Evolutionary conservation across 2,888 invertebrate species (phyloP).

Genomic region (Ochropleura leucogaster): DNA sequence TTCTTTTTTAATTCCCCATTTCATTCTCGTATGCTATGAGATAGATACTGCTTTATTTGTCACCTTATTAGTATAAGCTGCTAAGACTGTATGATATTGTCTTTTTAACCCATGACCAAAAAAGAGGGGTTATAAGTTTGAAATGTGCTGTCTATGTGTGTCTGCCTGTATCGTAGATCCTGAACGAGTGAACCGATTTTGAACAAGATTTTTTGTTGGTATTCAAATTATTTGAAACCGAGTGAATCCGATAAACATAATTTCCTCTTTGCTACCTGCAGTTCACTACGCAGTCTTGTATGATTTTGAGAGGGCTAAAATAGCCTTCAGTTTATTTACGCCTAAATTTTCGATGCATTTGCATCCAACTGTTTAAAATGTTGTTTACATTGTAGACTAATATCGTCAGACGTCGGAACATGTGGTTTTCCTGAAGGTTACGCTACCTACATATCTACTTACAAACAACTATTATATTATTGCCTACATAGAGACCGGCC

Average conservation of each 20-base stretch:
- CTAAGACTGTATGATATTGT: too few species aligned
- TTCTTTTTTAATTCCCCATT: too few species aligned
- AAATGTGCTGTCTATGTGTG: too few species aligned
- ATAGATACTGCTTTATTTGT: neutral
- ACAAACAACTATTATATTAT: neutral
- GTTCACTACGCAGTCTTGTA: neutral
- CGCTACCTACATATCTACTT: too few species aligned
- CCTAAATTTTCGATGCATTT: slow-evolving; percentile 9
- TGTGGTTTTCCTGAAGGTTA: slow-evolving; percentile 12
- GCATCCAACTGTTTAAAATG: neutral
- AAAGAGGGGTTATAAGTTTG: too few species aligned
- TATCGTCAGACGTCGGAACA: neutral
- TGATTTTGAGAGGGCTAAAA: neutral
- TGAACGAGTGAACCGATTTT: too few species aligned
- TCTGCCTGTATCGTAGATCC: too few species aligned
- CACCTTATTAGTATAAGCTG: neutral
- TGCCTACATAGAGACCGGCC: neutral
- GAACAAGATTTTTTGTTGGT: too few species aligned
- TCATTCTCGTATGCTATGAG: neutral
- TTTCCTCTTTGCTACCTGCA: neutral
- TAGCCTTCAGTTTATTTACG: slow-evolving; percentile 36
- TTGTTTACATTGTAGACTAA: slow-evolving; percentile 31
- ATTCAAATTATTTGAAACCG: too few species aligned
- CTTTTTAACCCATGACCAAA: too few species aligned
- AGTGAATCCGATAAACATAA: too few species aligned